These are phyloP conservation scores for Anagrus nilaparvatae DNA, from an alignment of 1,140 invertebrate genomes.

Conservation along the genomic window DNA sequence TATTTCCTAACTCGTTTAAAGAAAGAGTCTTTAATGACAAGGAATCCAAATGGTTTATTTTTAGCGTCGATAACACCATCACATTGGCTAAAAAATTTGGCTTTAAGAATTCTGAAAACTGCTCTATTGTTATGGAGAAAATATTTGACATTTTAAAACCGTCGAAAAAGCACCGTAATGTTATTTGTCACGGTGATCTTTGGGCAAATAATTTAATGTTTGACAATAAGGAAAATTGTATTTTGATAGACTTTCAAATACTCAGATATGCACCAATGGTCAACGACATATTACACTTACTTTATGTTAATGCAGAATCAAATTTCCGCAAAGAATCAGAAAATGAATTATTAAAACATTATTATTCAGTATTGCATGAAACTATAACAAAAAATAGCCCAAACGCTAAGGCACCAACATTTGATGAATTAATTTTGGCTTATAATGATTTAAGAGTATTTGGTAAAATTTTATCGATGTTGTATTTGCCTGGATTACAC, in stretches of 20 bases:
- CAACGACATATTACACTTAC: slow-evolving; percentile 29
- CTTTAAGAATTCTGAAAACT: too few relatives aligned
- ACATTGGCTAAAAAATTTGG: too few relatives aligned
- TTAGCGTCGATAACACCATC: too few relatives aligned
- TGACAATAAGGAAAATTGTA: slow-evolving; percentile 38
- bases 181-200: slow-evolving; percentile 6
- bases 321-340: slow-evolving; percentile 26
- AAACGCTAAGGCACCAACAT: slow-evolving; percentile 21
- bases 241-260: slow-evolving; percentile 48
- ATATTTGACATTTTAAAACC: too few relatives aligned
- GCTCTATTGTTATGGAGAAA: too few relatives aligned
- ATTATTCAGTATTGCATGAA: slow-evolving; percentile 27
- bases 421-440: slow-evolving; percentile 30
- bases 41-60: too few relatives aligned
- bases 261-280: slow-evolving; percentile 36
- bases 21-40: too few relatives aligned
- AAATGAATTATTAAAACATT: slow-evolving; percentile 29
- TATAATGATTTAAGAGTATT: too few relatives aligned
- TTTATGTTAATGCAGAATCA: slow-evolving; percentile 19
- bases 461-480: too few relatives aligned
- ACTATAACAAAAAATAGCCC: slow-evolving; percentile 13
- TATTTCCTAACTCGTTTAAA: background rate
- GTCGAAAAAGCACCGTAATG: too few relatives aligned
- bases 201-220: slow-evolving; percentile 22
- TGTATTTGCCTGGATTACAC: too few relatives aligned